These are phyloP conservation scores for Colinus virginianus DNA, from an alignment of 2,113 vertebrate genomes.

Conservation along the genomic window DNA sequence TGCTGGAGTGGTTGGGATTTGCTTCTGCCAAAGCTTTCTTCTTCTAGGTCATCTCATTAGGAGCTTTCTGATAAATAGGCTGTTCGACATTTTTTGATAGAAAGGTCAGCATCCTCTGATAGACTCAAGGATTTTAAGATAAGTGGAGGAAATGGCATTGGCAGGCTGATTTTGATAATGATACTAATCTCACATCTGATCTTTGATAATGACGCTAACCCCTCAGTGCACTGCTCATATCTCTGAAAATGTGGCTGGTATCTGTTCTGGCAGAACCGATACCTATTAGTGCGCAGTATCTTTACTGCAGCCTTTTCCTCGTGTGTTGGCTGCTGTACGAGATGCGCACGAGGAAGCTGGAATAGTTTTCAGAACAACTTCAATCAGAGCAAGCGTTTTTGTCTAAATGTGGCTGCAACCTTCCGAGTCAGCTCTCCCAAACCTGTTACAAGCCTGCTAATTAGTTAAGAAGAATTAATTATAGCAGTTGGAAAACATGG, in stretches of 20 bases:
- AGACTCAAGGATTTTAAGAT: slow-evolving; percentile 40
- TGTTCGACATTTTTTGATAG: slow-evolving; percentile 53
- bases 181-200: slow-evolving; percentile 41
- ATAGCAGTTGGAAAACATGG: not conserved
- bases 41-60: slow-evolving; percentile 25
- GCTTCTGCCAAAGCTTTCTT: slow-evolving; percentile 8
- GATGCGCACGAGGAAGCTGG: not conserved
- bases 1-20: not conserved
- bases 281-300: not conserved
- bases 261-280: not conserved
- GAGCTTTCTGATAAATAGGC: slow-evolving; percentile 58
- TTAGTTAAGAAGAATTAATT: not conserved
- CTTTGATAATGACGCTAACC: slow-evolving; percentile 36
- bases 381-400: not conserved
- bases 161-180: slow-evolving; percentile 62
- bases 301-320: not conserved
- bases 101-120: slow-evolving; percentile 62
- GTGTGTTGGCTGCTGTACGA: not conserved
- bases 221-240: not conserved
- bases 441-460: not conserved
- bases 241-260: not conserved
- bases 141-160: slow-evolving; percentile 55
- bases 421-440: slow-evolving; percentile 15
- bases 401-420: not conserved
- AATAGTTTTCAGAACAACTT: not conserved